Conservation (phyloP, 2,797 vertebrate species). For the Hybognathus amarus region DNA sequence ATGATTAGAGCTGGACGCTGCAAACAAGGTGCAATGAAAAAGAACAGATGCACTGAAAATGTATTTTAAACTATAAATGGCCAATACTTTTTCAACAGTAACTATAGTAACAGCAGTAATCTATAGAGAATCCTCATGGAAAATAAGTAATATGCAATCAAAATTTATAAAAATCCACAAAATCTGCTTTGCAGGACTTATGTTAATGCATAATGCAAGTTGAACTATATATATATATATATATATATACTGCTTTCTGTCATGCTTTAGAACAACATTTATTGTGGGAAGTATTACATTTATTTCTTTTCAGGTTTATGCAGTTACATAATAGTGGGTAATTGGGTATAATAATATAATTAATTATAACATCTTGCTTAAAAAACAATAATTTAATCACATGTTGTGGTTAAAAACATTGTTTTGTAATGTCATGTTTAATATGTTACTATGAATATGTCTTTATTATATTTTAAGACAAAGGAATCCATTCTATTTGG, state of each 20-base stretch:
- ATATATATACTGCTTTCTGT: too few relatives aligned
- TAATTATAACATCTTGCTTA: neutral
- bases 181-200: neutral
- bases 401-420: neutral
- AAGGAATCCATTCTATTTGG: neutral
- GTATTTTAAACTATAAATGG: neutral
- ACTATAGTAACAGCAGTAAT: neutral
- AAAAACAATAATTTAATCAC: neutral
- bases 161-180: neutral
- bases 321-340: too few relatives aligned
- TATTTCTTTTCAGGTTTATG: neutral
- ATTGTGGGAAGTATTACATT: neutral
- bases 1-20: conserved; percentile 51
- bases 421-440: neutral
- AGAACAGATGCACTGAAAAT: neutral
- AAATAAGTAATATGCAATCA: neutral
- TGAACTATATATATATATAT: neutral
- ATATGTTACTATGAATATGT: too few relatives aligned
- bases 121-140: neutral
- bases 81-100: neutral
- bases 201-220: too few relatives aligned
- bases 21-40: conserved; percentile 28
- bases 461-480: neutral
- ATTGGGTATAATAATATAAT: neutral
- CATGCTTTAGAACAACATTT: neutral